Evolutionary conservation across 1,140 invertebrate genomes (phyloP), one percentile per base, ranked within the genome.

Genomic region (Ylistrum balloti): DNA sequence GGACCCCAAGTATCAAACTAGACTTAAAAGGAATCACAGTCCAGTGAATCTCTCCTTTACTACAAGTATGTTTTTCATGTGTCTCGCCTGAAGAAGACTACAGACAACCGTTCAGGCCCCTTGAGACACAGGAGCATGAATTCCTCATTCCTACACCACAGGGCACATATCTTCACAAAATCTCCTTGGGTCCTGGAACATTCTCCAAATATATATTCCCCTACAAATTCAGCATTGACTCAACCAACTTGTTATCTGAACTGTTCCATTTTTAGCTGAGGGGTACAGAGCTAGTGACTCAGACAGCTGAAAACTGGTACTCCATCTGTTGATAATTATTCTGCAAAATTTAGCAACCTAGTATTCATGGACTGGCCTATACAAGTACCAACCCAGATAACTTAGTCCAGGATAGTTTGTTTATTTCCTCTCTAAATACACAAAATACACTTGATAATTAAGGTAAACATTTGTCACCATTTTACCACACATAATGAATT

Each of bases 321-420:
- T 28, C 56, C 56, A 74, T 74, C 56, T 74, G 56, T 74, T 74
- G n/a, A 28, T 74, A 74, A 74, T 74, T 74, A 74, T 74, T 74
- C 56, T 28, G 56, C 56, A 74, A 74, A 74, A 28, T 74, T 74
- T 74, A 74, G 56, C 56, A 74, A 28, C 56, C 22, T 9, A 74
- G 22, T 74, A 74, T 74, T 28, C 28, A 74, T 74, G 28, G 56
- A 74, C 56, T 17, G n/a, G 56, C 22, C 22, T 22, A 74, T n/a
- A 7, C 35, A 38, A 38, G 35, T 38, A 38, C 35, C 13, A 13
- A 38, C 56, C 9, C 22, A 74, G 56, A 48, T 17, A 48, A 22
- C n/a, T n/a, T n/a, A n/a, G n/a, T n/a, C n/a, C n/a, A n/a, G n/a
- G n/a, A 48, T 17, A 15, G 0, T 1, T 74, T 74, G 22, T 74